A percentile compares a stretch with the other conserved stretches of the same genome.
Conservation (phyloP, 2,888 invertebrate genomes). For the Strigamia transsilvanica region DNA sequence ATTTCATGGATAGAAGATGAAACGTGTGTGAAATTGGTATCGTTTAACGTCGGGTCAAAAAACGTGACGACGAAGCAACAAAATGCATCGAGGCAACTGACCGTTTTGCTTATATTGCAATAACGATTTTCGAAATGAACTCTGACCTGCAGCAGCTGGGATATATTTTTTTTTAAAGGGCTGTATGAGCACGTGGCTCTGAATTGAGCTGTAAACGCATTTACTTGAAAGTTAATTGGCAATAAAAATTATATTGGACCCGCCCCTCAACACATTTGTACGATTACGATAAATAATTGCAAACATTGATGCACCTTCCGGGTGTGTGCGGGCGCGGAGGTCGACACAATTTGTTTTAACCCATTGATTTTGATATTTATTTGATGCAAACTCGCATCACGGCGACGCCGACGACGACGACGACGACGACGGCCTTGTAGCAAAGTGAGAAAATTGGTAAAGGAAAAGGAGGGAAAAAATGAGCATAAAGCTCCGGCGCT, state of each 20-base stretch:
- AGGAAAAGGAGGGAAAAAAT: not conserved
- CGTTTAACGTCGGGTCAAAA: not conserved
- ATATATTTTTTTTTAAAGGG: not conserved
- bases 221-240: conserved; percentile 35
- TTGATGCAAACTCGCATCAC: not conserved
- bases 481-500: conserved; percentile 19
- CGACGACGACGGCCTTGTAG: not conserved
- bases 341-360: conserved; percentile 14
- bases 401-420: not conserved
- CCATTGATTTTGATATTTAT: conserved; percentile 32
- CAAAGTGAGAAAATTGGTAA: conserved; percentile 13
- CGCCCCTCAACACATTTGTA: conserved; percentile 29
- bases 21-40: not conserved
- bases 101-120: not conserved
- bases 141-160: conserved; percentile 9
- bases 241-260: conserved; percentile 41
- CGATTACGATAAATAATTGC: conserved; percentile 40
- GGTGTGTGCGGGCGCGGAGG: conserved; percentile 4
- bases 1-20: not conserved
- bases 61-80: not conserved
- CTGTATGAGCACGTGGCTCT: conserved; percentile 10
- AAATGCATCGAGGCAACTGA: not conserved
- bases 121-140: not conserved
- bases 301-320: conserved; percentile 32
- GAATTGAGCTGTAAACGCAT: conserved; percentile 43